Evolutionary conservation across 2,888 invertebrate species (phyloP).

Genomic region (Yponomeuta cagnagella): DNA sequence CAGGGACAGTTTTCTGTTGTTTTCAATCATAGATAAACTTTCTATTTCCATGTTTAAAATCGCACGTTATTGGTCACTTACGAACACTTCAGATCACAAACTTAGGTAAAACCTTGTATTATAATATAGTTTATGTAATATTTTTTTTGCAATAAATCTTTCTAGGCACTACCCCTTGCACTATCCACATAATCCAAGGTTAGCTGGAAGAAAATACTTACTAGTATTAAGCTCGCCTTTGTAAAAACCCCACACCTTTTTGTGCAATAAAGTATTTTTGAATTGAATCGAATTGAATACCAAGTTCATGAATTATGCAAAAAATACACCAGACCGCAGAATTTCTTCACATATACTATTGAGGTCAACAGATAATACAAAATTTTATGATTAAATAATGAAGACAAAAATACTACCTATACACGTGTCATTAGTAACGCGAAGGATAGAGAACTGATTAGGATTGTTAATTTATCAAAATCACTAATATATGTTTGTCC

Average conservation of each 20-base stretch:
- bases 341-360: neutral
- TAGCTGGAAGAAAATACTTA: too few relatives aligned
- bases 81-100: neutral
- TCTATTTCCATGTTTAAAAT: neutral
- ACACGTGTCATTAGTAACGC: conserved; percentile 16
- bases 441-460: conserved; percentile 46
- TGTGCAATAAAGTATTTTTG: too few relatives aligned
- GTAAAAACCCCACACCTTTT: too few relatives aligned
- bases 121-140: too few relatives aligned
- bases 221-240: too few relatives aligned
- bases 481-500: neutral
- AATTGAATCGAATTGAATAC: too few relatives aligned
- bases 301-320: neutral
- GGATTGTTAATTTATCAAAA: neutral
- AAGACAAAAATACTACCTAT: neutral
- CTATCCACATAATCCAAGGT: too few relatives aligned
- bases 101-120: neutral
- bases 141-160: too few relatives aligned
- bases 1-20: neutral
- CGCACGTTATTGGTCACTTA: neutral
- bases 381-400: neutral
- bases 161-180: too few relatives aligned
- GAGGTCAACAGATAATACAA: neutral
- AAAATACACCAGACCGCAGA: neutral
- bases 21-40: conserved; percentile 16